A percentile compares a stretch with the other conserved stretches of the same genome.
Conservation (phyloP, 2,113 vertebrate species). For the Semicossyphus pulcher region DNA sequence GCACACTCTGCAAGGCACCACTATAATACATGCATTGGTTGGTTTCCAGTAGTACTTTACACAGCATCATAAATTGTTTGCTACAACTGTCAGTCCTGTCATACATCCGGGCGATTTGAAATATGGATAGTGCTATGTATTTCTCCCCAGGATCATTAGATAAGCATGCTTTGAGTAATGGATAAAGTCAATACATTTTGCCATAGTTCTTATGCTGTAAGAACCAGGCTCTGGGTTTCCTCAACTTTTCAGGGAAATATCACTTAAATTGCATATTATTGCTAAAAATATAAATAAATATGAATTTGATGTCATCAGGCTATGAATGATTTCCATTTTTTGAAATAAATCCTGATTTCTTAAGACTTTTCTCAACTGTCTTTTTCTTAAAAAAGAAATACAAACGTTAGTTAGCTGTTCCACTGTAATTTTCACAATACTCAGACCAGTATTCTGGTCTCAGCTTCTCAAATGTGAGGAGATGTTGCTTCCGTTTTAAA, state of each 20-base stretch:
- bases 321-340: not conserved
- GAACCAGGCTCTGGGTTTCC: not conserved
- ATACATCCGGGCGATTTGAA: constrained; percentile 8
- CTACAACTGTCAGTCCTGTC: not conserved
- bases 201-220: not conserved
- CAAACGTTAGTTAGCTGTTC: not conserved
- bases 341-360: constrained; percentile 41
- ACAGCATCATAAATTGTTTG: not conserved
- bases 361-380: not conserved
- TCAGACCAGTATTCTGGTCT: too few relatives aligned
- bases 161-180: not conserved
- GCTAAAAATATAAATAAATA: too few relatives aligned
- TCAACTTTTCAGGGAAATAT: not conserved
- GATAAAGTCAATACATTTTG: not conserved
- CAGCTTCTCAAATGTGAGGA: not conserved
- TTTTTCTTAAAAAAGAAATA: not conserved
- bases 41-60: too few relatives aligned
- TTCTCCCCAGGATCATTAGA: not conserved
- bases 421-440: not conserved
- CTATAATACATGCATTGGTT: not conserved
- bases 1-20: not conserved
- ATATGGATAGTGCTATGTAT: not conserved
- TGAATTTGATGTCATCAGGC: constrained; percentile 28
- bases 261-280: not conserved
- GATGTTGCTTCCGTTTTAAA: not conserved